Percentiles rank a stretch among this genome's conserved stretches.
Evolutionary conservation across 2,113 vertebrate genomes (phyloP).

Genomic region (Cinclus mexicanus): DNA sequence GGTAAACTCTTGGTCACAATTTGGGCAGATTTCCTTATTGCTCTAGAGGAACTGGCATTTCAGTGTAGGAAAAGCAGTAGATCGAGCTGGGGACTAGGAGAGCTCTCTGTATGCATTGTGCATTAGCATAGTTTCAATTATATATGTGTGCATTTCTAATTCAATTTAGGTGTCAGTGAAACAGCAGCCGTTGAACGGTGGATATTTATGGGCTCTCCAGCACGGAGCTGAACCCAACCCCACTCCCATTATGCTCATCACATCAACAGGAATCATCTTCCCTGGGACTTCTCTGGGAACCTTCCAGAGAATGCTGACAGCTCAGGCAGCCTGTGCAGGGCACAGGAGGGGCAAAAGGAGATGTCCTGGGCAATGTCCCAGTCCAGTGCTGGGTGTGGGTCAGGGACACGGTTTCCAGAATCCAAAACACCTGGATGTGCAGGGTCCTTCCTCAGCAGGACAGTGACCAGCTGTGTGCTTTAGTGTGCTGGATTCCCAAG

Average conservation of each 20-base stretch:
- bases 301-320: not conserved
- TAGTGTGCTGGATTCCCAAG: not conserved
- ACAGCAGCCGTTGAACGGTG: not conserved
- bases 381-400: not conserved
- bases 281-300: not conserved
- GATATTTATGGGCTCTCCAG: not conserved
- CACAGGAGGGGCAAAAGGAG: not conserved
- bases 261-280: not conserved
- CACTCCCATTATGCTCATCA: not conserved
- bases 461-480: fast-evolving
- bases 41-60: not conserved
- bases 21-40: not conserved
- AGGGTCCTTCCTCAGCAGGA: not conserved
- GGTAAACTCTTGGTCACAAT: not conserved
- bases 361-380: not conserved
- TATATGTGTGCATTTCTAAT: not conserved
- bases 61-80: not conserved
- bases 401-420: not conserved
- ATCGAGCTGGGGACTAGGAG: not conserved
- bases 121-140: not conserved
- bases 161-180: not conserved
- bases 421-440: not conserved
- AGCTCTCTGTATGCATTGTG: not conserved
- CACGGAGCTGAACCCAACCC: not conserved
- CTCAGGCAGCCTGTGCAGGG: not conserved